Base-by-base conservation (phyloP, 2,888 invertebrate genomes). In the Plagodis dolabraria region DNA sequence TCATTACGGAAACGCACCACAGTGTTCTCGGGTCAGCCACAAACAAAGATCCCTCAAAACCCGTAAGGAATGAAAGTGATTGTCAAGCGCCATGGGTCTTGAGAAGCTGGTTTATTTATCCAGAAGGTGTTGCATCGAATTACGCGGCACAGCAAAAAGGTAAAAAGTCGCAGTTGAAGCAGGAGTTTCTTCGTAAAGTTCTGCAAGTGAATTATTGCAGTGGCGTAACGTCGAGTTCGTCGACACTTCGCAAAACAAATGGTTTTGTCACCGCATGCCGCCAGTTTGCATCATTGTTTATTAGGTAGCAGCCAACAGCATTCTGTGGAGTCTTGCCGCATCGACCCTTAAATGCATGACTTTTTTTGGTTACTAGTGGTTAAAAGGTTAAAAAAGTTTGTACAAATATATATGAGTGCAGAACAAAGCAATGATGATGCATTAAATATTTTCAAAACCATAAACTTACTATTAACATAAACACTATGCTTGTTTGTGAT, bases 91-190 rank as follows among this genome's bases (percentile, higher is more conserved):
- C 12, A 33, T 58, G 49, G 69, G 45, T 64, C 64, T 53, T 49
- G 33, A 43, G 40, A 57, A 40, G 7, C 48, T 80, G 77, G 80
- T 76, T 77, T 71, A 66, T 74, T 80, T 80, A 75, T 53, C 58
- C 72, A 71, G 70, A 68, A 70, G 71, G 58, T 73, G 77, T 74
- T 66, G 71, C 74, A 75, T 84, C 68, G 74, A 80, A 80, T 85
- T 83, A 82, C 79, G 73, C 71, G 74, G 71, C 72, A 76, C 63
- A 69, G 76, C 80, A 80, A 80, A 85, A 85, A 80, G 65, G 70
- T 69, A 73, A 75, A 77, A 71, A 7, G 40, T 40, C 10, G 10
- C 40, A 40, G 40, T 9, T 40, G 5, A 8, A 40, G 8, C 5
- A 40, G 5, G 8, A 40, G 40, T 40, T 40, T 9, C 40, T 9